Conservation (phyloP, 2,113 vertebrate genomes). For the Colius striatus region DNA sequence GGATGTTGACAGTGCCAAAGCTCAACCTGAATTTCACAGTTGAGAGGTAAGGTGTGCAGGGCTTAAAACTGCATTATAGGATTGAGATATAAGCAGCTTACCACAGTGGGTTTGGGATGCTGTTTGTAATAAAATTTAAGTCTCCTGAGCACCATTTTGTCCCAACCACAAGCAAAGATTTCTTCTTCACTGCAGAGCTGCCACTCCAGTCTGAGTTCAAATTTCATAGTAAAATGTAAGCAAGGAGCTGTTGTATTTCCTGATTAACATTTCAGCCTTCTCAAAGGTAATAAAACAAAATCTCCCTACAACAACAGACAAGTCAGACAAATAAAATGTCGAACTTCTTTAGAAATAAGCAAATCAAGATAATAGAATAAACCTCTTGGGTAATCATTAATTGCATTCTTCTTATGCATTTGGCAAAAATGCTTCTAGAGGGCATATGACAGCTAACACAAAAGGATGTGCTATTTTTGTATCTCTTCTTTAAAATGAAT, state of each 20-base stretch:
- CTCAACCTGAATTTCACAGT: neutral
- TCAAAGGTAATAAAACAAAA: conserved; percentile 58
- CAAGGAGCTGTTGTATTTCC: conserved; percentile 19
- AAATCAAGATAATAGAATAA: conserved; percentile 47
- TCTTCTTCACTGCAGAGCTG: neutral
- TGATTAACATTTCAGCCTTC: conserved; percentile 44
- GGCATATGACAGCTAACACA: neutral
- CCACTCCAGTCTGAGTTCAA: neutral
- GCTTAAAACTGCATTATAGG: neutral
- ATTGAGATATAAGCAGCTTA: neutral
- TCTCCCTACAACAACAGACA: conserved; percentile 46
- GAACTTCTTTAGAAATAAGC: conserved; percentile 52
- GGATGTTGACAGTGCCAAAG: neutral
- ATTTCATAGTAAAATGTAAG: neutral
- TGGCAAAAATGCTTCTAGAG: conserved; percentile 32
- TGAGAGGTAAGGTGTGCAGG: neutral
- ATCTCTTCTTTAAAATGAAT: conserved; percentile 29
- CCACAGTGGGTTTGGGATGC: neutral
- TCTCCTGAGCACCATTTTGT: neutral
- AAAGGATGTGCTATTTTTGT: conserved; percentile 32
- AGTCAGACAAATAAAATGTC: conserved; percentile 58
- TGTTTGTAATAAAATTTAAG: neutral
- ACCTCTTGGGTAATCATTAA: conserved; percentile 38
- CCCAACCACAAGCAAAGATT: neutral
- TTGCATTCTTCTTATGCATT: neutral